phyloP scores from a whole-genome alignment of 2,888 invertebrate species.

The Lochmaea crataegi region DNA sequence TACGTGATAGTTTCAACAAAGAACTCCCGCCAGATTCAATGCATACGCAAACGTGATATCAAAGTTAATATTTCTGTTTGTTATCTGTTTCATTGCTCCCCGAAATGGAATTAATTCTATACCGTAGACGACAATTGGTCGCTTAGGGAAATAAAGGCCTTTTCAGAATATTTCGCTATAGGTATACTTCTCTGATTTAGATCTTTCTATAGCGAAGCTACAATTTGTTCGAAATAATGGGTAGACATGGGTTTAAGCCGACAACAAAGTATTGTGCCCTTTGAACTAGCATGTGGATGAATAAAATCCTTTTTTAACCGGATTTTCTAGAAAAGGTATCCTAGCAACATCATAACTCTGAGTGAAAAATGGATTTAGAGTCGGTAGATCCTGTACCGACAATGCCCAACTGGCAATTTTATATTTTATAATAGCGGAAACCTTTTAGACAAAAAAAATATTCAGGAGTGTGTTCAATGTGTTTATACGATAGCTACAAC shows the following conservation, averaged over 20 bases:
- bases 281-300: conserved; percentile 3
- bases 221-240: conserved; percentile 3
- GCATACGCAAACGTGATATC: conserved; percentile 22
- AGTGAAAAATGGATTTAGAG: not conserved
- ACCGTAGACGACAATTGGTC: conserved; percentile 18
- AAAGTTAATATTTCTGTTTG: conserved; percentile 28
- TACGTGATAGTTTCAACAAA: conserved; percentile 8
- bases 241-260: not conserved
- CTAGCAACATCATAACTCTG: no score
- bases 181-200: conserved; percentile 10
- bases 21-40: conserved; percentile 7
- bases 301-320: not conserved
- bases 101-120: conserved; percentile 15
- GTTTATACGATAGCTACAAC: no score
- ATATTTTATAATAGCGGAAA: no score
- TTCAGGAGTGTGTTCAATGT: no score
- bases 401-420: no score
- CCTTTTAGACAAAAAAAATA: no score
- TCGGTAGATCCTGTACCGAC: no score
- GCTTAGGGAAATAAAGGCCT: conserved; percentile 17
- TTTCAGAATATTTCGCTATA: conserved; percentile 15
- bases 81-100: conserved; percentile 16
- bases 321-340: not conserved
- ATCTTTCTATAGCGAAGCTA: no score
- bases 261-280: conserved; percentile 10